These are phyloP conservation scores for Peromyscus aztecus DNA, from an alignment of 2,797 vertebrate genomes.

Conservation along the genomic window DNA sequence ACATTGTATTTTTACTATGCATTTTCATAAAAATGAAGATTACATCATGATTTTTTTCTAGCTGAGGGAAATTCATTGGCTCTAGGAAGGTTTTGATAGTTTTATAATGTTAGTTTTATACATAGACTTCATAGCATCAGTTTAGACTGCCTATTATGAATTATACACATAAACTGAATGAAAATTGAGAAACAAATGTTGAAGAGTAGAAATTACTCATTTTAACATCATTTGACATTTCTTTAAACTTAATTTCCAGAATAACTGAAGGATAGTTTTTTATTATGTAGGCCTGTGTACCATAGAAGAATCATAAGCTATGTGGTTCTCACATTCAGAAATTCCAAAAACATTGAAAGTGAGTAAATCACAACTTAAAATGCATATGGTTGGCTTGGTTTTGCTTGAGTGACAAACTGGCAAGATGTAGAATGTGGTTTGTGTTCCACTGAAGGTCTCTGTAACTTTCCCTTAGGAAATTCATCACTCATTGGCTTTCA, in stretches of 20 bases:
- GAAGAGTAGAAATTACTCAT: not conserved
- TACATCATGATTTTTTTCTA: not conserved
- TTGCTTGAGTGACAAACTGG: not conserved
- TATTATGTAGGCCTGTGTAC: not conserved
- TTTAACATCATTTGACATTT: not conserved
- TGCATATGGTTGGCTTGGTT: not conserved
- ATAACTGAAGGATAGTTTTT: not conserved
- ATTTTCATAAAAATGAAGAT: not conserved
- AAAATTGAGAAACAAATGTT: not conserved
- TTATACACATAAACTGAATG: not conserved
- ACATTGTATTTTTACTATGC: not conserved
- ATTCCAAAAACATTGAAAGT: not conserved
- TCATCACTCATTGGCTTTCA: not conserved
- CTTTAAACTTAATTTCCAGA: not conserved
- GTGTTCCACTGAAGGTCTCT: not conserved
- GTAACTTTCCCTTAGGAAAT: not conserved
- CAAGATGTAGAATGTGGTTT: not conserved
- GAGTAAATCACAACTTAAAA: not conserved
- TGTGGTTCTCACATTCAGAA: not conserved
- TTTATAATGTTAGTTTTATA: not conserved
- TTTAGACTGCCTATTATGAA: constrained; percentile 6
- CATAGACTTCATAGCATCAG: not conserved
- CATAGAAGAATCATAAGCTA: not conserved
- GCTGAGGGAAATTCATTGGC: not conserved
- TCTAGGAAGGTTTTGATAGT: constrained; percentile 21